Evolutionary conservation across 2,113 vertebrate species (phyloP).

Genomic region (Pseudorasbora parva): DNA sequence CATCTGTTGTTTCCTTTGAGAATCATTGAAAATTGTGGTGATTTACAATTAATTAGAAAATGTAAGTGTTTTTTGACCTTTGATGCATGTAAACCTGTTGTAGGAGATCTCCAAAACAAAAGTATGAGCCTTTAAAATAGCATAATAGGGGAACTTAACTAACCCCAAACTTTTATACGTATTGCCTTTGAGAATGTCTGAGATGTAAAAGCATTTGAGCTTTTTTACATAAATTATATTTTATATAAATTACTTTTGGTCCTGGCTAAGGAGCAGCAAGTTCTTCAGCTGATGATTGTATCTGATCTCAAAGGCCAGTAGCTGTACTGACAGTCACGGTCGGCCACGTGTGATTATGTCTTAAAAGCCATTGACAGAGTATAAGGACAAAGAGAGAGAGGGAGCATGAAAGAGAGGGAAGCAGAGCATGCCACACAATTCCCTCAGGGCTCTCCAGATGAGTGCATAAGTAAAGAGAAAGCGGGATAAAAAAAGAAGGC

Average conservation of each 20-base stretch:
- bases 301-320: conserved; percentile 37
- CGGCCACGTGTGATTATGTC: conserved; percentile 50
- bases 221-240: too few relatives aligned
- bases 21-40: too few relatives aligned
- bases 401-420: conserved; percentile 43
- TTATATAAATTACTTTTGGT: neutral
- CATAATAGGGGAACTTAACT: too few relatives aligned
- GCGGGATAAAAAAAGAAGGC: conserved; percentile 58
- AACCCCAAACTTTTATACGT: too few relatives aligned
- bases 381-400: conserved; percentile 49
- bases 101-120: too few relatives aligned
- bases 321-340: conserved; percentile 27
- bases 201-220: neutral
- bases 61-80: too few relatives aligned
- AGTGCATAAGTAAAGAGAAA: conserved; percentile 26
- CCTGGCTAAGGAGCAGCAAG: conserved; percentile 11
- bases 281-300: conserved; percentile 27
- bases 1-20: too few relatives aligned
- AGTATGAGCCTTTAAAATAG: too few relatives aligned
- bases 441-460: conserved; percentile 43
- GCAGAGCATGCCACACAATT: conserved; percentile 48
- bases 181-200: too few relatives aligned
- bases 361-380: conserved; percentile 56
- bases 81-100: too few relatives aligned
- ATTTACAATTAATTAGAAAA: too few relatives aligned